Conservation (phyloP, 2,888 invertebrate genomes). For the Pollenia amentaria region DNA sequence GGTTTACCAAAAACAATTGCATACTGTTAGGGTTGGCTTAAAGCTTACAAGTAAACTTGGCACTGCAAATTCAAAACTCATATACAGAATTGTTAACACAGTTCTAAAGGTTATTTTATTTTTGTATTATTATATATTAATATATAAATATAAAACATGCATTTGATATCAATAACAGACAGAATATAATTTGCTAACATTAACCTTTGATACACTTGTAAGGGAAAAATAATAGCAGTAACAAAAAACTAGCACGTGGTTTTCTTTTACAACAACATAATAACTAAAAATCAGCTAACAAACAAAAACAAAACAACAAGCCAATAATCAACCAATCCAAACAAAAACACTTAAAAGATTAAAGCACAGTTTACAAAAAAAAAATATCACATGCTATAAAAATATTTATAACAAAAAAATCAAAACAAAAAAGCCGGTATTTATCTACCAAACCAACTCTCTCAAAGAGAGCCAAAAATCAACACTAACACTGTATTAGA, state of each 20-base stretch:
- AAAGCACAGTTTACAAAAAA: neutral
- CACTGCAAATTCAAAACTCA: too few species aligned
- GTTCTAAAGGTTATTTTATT: neutral
- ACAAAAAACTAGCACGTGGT: slow-evolving; percentile 44
- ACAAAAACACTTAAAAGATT: neutral
- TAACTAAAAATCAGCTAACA: neutral
- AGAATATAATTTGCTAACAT: slow-evolving; percentile 43
- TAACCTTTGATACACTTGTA: slow-evolving; percentile 53
- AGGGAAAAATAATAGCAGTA: slow-evolving; percentile 14
- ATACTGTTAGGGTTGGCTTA: too few species aligned
- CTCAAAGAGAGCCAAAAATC: slow-evolving; percentile 10
- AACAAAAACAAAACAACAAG: neutral
- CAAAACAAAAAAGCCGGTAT: slow-evolving; percentile 70
- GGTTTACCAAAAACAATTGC: too few species aligned
- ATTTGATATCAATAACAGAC: slow-evolving; percentile 32
- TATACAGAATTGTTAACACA: too few species aligned
- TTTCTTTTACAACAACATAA: slow-evolving; percentile 36
- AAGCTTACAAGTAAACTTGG: too few species aligned
- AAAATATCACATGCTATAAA: slow-evolving; percentile 57
- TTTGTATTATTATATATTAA: too few species aligned
- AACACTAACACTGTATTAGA: neutral
- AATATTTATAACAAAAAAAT: neutral
- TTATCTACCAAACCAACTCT: slow-evolving; percentile 44
- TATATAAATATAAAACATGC: slow-evolving; percentile 1
- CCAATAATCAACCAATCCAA: slow-evolving; percentile 26